Percentiles rank a stretch among this genome's conserved stretches.
Conservation (phyloP, 2,113 vertebrate genomes). For the Nycticryphes semicollaris region DNA sequence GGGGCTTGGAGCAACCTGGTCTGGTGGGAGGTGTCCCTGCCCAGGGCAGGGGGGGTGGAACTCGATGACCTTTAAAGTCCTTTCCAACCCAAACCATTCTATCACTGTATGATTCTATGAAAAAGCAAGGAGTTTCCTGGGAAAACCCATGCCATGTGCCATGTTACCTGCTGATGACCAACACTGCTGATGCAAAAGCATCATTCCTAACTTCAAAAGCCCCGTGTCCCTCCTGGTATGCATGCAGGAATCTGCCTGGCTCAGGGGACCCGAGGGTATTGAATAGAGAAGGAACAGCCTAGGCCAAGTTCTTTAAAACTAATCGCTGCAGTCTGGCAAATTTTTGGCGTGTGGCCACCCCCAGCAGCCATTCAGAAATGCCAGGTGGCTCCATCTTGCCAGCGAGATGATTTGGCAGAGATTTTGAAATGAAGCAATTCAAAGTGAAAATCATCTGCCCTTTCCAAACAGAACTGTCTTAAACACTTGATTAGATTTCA, state of each 20-base stretch:
- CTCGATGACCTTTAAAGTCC: too few species aligned
- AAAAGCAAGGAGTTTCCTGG: neutral
- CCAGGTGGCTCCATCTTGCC: conserved; percentile 62
- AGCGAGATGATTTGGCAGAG: conserved; percentile 40
- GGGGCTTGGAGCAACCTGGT: too few species aligned
- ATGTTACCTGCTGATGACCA: neutral
- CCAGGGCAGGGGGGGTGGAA: too few species aligned
- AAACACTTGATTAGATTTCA: conserved; percentile 45
- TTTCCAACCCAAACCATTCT: too few species aligned
- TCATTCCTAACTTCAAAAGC: neutral
- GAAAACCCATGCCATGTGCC: neutral
- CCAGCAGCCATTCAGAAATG: conserved; percentile 45
- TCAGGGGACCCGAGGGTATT: neutral
- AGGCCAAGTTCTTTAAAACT: conserved; percentile 46
- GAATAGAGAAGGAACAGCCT: neutral
- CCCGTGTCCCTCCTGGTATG: neutral
- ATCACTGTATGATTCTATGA: too few species aligned
- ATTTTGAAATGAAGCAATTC: conserved; percentile 47
- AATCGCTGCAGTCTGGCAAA: neutral
- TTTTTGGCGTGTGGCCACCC: neutral
- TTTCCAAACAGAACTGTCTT: conserved; percentile 55
- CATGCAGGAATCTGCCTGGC: neutral
- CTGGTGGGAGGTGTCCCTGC: too few species aligned
- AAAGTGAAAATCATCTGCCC: conserved; percentile 59
- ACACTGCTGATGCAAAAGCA: neutral